Percentiles rank a stretch among this genome's conserved stretches.
phyloP scores from a whole-genome alignment of 2,888 invertebrate genomes.

The Tiphia femorata region DNA sequence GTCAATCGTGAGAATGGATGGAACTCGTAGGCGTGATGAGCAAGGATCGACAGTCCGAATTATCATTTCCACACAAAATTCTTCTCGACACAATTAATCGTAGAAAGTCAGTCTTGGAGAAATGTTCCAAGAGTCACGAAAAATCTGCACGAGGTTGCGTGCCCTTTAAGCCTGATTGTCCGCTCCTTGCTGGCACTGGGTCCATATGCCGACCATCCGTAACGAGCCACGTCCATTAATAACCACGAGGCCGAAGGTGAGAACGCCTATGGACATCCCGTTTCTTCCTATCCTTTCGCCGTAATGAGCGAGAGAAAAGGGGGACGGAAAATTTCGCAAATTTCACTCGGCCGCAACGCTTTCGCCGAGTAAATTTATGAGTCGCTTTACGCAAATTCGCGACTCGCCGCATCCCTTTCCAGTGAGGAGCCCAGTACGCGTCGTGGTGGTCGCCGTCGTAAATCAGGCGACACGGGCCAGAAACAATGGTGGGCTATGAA shows the following conservation, averaged over 20 bases:
- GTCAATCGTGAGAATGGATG: too few relatives aligned
- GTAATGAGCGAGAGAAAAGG: background rate
- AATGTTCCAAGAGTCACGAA: too few relatives aligned
- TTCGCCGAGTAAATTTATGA: constrained; percentile 52
- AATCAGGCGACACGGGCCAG: constrained; percentile 34
- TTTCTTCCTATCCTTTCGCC: background rate
- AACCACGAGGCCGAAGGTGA: too few relatives aligned
- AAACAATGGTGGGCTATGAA: constrained; percentile 39
- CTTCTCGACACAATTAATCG: too few relatives aligned
- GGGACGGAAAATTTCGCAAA: constrained; percentile 38
- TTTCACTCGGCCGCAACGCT: constrained; percentile 38
- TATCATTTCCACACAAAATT: too few relatives aligned
- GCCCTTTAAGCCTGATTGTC: constrained; percentile 17
- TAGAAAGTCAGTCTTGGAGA: too few relatives aligned
- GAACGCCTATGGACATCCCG: too few relatives aligned
- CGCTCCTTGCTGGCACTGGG: constrained; percentile 1
- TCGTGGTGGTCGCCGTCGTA: constrained; percentile 28
- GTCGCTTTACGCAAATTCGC: constrained; percentile 55
- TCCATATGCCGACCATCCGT: constrained; percentile 31
- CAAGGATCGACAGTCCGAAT: too few relatives aligned
- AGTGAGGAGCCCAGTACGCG: too few relatives aligned
- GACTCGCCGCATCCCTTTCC: too few relatives aligned
- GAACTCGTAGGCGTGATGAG: too few relatives aligned
- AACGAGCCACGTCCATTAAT: constrained; percentile 14
- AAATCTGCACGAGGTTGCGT: too few relatives aligned